phyloP scores from a whole-genome alignment of 2,113 vertebrate genomes.

The Puma concolor region DNA sequence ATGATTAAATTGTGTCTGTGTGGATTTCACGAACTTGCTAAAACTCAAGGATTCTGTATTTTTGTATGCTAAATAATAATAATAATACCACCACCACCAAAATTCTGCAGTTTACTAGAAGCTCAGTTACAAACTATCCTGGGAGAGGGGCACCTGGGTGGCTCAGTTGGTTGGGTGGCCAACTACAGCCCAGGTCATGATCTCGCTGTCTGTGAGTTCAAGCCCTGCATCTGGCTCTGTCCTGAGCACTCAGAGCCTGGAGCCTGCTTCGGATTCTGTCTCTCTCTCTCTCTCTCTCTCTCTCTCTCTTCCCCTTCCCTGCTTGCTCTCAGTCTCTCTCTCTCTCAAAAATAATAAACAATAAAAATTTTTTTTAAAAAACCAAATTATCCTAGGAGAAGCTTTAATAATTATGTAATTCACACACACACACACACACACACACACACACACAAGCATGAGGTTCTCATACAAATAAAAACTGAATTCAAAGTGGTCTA shows the following conservation, averaged over 20 bases:
- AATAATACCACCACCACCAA: not conserved
- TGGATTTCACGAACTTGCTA: not conserved
- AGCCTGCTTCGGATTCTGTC: no score
- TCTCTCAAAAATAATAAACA: no score
- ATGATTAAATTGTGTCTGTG: not conserved
- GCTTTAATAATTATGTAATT: not conserved
- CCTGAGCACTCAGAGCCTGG: no score
- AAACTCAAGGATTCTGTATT: not conserved
- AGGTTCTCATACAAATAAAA: constrained; percentile 5
- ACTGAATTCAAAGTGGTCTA: not conserved
- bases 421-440: not conserved
- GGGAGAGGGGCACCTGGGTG: no score
- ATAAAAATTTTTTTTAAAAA: no score
- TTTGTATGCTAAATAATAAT: not conserved
- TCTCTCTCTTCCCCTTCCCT: no score
- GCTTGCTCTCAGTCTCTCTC: no score
- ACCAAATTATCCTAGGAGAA: not conserved
- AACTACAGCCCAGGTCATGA: no score
- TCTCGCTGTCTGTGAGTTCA: no score
- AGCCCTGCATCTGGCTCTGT: no score
- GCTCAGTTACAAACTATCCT: not conserved
- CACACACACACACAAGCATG: not conserved
- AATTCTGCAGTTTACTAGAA: not conserved
- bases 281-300: no score
- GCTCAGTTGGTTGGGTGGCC: no score